Conservation (phyloP, 2,113 vertebrate genomes). For the Miniopterus natalensis region DNA sequence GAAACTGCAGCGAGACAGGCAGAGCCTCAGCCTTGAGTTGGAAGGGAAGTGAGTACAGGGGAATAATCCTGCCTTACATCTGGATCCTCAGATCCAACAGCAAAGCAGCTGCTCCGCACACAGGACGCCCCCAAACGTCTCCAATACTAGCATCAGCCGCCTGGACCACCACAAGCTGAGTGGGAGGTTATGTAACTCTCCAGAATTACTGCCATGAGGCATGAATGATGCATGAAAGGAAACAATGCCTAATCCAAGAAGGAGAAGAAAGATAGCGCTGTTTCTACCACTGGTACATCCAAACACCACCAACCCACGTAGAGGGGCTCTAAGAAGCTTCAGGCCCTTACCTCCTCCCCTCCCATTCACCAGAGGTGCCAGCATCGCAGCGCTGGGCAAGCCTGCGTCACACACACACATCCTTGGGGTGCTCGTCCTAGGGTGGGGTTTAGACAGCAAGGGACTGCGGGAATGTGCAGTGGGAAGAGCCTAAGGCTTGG, state of each 20-base stretch:
- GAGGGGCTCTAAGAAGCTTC: not conserved
- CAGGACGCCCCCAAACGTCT: not conserved
- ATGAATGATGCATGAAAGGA: slow-evolving; percentile 63
- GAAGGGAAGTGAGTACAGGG: not conserved
- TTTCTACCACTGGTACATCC: accelerated
- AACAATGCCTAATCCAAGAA: not conserved
- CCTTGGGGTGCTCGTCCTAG: not conserved
- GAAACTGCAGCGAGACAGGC: not conserved
- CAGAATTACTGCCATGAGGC: slow-evolving; percentile 35
- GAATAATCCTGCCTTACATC: not conserved
- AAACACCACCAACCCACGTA: not conserved
- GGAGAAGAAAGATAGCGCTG: slow-evolving; percentile 49
- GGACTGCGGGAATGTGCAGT: not conserved
- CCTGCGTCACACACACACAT: not conserved
- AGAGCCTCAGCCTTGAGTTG: not conserved
- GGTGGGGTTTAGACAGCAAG: not conserved
- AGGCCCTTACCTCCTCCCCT: not conserved
- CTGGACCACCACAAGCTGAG: slow-evolving; percentile 35
- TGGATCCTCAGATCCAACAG: not conserved
- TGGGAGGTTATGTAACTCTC: slow-evolving; percentile 14
- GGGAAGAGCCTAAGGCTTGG: not conserved
- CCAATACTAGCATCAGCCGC: not conserved
- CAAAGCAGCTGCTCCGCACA: not conserved
- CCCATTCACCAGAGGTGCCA: not conserved
- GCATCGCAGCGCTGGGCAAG: not conserved